Base-by-base conservation (phyloP, 2,113 vertebrate species). In the Protobothrops flavoviridis region DNA sequence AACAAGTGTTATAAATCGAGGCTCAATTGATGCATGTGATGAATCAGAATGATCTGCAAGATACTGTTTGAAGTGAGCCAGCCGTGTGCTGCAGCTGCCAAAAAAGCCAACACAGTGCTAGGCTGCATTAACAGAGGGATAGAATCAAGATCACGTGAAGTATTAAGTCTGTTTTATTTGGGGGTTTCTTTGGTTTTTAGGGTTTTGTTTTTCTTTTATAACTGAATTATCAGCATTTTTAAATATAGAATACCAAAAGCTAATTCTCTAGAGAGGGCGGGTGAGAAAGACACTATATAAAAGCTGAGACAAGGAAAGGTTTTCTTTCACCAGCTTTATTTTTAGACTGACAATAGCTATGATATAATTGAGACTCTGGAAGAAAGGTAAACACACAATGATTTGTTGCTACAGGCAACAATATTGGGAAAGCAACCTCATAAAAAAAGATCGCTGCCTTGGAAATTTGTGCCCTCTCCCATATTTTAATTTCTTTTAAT, bases 241-340 rank as follows among this genome's bases (percentile, higher is more conserved):
- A 26, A 29, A 81, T 74, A 88, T 45, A 26, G 87, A 74, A 89
- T 21, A 17, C 33, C 2, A 1, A 88, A 52, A 74, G 61, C n/a
- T 43, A 53, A 50, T 74, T 74, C 15, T 74, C 69, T 43, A 21
- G 74, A 1, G n/a, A 74, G 33, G 74, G 74, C 20, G 23, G 39
- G 39, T 1, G n/a, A 26, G 29, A 48, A 24, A 3, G 15, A 4
- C 33, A 20, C 57, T 52, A 23, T 5, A 13, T 90, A 93, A 94
- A 94, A 5, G 24, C 33, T 4, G 43, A 92, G 92, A n/a, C 21
- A 87, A 0, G 43, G 92, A 94, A 17, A 93, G 3, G 10, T n/a
- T 10, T 85, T 53, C 33, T 9, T 55, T 91, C 92, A 93, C 95
- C 94, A 89, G 88, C 69, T 86, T 94, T 43, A 24, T 55, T 93